Conservation (phyloP, 2,888 invertebrate species). For the Microctonus hyperodae region DNA sequence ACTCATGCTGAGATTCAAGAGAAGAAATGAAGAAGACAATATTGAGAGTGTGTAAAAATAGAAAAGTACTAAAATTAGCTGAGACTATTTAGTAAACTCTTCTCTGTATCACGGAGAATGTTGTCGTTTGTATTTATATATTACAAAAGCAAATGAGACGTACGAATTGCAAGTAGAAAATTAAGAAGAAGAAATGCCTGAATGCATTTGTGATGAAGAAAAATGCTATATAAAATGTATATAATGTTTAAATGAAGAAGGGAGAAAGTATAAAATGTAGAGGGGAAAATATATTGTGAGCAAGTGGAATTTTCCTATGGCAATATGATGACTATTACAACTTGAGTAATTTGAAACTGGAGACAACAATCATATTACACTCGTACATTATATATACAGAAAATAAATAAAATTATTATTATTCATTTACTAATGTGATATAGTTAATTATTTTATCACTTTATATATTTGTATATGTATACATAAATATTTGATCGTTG, state of each 20-base stretch:
- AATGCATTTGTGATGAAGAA: not conserved
- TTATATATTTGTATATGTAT: too few relatives aligned
- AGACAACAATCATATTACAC: not conserved
- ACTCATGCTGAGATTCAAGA: not conserved
- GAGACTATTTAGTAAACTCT: not conserved
- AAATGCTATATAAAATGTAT: not conserved
- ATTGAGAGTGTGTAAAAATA: not conserved
- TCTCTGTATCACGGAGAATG: not conserved
- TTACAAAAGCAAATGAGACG: not conserved
- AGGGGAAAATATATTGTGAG: not conserved
- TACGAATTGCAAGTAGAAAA: not conserved
- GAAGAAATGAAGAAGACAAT: too few relatives aligned
- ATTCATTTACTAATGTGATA: not conserved
- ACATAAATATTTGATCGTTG: too few relatives aligned
- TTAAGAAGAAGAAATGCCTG: not conserved
- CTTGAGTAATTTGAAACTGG: not conserved
- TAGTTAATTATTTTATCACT: not conserved
- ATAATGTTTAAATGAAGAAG: not conserved
- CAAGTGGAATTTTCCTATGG: slow-evolving; percentile 2
- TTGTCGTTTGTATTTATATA: not conserved
- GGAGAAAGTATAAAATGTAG: not conserved
- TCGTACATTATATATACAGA: not conserved
- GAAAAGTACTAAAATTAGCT: not conserved
- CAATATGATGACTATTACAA: not conserved
- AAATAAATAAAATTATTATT: not conserved